phyloP scores from a whole-genome alignment of 1,140 invertebrate genomes.

The Lordiphosa clarofinis region DNA sequence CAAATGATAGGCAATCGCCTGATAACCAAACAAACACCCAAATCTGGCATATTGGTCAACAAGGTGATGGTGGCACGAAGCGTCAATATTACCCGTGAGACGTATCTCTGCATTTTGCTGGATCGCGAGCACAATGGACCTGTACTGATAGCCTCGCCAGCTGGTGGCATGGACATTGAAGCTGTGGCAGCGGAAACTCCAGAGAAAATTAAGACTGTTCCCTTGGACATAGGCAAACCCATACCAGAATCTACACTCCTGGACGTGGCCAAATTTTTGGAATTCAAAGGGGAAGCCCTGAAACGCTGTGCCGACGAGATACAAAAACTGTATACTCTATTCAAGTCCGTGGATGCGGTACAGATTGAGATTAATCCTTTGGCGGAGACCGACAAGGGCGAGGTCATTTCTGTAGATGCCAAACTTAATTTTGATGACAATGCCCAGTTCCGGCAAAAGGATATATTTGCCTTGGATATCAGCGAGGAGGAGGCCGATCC shows the following conservation, averaged over 20 bases:
- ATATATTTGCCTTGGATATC: conserved; percentile 92
- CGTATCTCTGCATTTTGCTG: conserved; percentile 98
- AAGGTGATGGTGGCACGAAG: conserved; percentile 99
- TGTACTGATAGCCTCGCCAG: conserved; percentile 95
- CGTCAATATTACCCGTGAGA: conserved; percentile 96
- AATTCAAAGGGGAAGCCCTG: conserved; percentile 87
- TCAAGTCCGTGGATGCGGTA: conserved; percentile 96
- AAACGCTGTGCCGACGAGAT: conserved; percentile 93
- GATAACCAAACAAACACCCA: conserved; percentile 98
- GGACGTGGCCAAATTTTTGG: conserved; percentile 92
- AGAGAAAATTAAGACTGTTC: conserved; percentile 92
- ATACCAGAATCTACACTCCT: conserved; percentile 88
- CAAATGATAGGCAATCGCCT: conserved; percentile 96
- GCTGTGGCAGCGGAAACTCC: conserved; percentile 97
- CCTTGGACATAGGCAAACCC: conserved; percentile 92
- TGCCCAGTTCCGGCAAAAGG: conserved; percentile 95
- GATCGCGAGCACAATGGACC: conserved; percentile 94
- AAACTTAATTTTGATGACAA: conserved; percentile 99
- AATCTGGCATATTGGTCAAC: conserved; percentile 94
- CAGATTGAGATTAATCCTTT: conserved; percentile 99
- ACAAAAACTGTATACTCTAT: conserved; percentile 94
- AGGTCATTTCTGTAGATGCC: conserved; percentile 98
- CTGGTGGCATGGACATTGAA: conserved; percentile 98
- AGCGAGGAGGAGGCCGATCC: conserved; percentile 90
- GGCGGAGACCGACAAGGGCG: conserved; percentile 93